These are phyloP conservation scores for Horisme vitalbata DNA, from an alignment of 2,888 invertebrate genomes.

Conservation along the genomic window DNA sequence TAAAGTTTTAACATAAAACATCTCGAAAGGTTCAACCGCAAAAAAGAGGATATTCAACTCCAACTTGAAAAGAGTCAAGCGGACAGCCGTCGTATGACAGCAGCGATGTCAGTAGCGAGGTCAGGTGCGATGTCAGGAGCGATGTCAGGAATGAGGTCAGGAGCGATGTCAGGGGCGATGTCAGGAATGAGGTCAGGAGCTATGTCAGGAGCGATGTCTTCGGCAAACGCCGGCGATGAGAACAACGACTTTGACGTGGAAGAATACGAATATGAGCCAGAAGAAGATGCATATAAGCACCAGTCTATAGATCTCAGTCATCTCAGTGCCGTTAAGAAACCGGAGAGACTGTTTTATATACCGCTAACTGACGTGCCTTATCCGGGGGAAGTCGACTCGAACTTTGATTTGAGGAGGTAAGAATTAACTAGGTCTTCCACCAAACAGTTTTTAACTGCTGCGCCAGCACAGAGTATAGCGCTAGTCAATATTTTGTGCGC, in stretches of 20 bases:
- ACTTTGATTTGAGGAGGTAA: conserved; percentile 65
- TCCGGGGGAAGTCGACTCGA: conserved; percentile 65
- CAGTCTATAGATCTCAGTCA: too few species aligned
- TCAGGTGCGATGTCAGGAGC: too few species aligned
- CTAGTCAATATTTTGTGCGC: too few species aligned
- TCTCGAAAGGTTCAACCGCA: conserved; percentile 53
- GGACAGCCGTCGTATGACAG: conserved; percentile 28
- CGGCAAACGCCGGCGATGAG: conserved; percentile 36
- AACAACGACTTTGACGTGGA: conserved; percentile 66
- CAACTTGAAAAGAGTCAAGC: conserved; percentile 43
- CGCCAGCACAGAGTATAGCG: not conserved
- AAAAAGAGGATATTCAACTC: conserved; percentile 59
- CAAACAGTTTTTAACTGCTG: too few species aligned
- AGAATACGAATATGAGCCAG: conserved; percentile 49
- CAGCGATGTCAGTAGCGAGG: too few species aligned
- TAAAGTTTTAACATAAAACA: not conserved
- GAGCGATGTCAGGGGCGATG: too few species aligned
- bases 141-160: too few species aligned
- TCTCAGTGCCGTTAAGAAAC: conserved; percentile 42
- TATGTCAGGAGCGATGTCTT: too few species aligned
- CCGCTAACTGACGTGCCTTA: conserved; percentile 67
- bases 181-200: too few species aligned
- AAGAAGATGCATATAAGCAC: conserved; percentile 46
- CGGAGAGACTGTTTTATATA: conserved; percentile 55
- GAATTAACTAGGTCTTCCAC: too few species aligned